Conservation (phyloP, 1,140 invertebrate species). For the Muscidifurax raptorellus region DNA sequence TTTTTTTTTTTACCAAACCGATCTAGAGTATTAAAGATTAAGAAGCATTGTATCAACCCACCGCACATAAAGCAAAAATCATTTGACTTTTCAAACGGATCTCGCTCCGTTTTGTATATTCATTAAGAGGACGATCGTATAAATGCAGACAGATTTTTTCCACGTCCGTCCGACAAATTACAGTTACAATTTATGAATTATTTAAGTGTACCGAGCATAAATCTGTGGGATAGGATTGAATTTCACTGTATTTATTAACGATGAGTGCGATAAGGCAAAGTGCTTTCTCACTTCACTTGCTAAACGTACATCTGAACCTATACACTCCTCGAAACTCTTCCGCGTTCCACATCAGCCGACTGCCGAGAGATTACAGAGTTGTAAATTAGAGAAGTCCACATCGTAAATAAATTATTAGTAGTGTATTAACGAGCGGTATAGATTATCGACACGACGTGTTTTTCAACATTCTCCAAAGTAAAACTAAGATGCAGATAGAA, state of each 20-base stretch:
- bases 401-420: constrained; percentile 17
- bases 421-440: not conserved
- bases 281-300: constrained; percentile 18
- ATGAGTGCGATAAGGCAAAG: constrained; percentile 21
- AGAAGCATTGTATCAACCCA: not conserved
- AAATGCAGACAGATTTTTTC: not conserved
- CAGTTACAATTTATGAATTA: constrained; percentile 38
- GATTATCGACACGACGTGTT: not conserved
- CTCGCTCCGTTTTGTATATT: not conserved
- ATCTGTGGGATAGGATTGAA: not conserved
- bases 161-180: not conserved
- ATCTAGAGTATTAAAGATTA: too few relatives aligned
- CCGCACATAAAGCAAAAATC: not conserved
- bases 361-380: not conserved
- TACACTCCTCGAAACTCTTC: constrained; percentile 5
- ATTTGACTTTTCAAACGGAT: not conserved
- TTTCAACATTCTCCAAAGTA: not conserved
- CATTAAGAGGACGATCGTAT: not conserved
- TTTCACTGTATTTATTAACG: constrained; percentile 8
- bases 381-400: not conserved
- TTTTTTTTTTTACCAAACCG: not conserved
- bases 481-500: not conserved
- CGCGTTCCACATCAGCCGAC: constrained; percentile 7
- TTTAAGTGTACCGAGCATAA: not conserved
- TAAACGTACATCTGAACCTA: not conserved